Base-by-base conservation (phyloP, 1,140 invertebrate genomes). In the Mercenaria mercenaria region DNA sequence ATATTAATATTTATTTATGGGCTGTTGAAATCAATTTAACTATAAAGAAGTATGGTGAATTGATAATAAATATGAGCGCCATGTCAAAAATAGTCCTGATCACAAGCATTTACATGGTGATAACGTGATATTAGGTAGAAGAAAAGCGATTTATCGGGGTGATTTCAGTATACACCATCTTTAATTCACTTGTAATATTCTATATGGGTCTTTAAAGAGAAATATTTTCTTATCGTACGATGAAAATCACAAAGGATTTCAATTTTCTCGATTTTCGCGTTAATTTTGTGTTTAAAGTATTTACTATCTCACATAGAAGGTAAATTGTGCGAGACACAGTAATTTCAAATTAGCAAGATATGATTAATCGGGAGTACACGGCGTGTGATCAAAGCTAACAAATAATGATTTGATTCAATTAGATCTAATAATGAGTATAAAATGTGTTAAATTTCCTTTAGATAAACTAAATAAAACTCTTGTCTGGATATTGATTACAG, bases 231-330 rank as follows among this genome's bases (percentile, higher is more conserved):
- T 85, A 85, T 85, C 83, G 29, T 37, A 50, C 29, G 67, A 85
- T 47, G 64, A 56, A 76, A 85, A 74, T 74, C 64, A 85, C 67
- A 50, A 50, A 85, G 64, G 67, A 56, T 85, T 85, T 74, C 83
- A 85, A 74, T 85, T 72, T 85, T 74, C 83, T 41, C 64, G 69
- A 85, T 85, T 85, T 85, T 47, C 83, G 50, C 52, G 83, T 76
- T 85, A 74, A 69, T 74, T 74, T 74, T 85, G 41, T 85, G 83
- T 74, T 85, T 85, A 85, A 85, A 52, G 83, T 56, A 85, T 85
- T 85, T 74, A 74, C 67, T 85, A 74, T 85, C 83, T 74, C 26
- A 29, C 26, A 85, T 85, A 74, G 64, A 56, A 34, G 67, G 20
- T 50, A 74, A 85, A 85, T 85, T 85, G 83, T 74, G 83, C 83